Base-by-base conservation (phyloP, 2,113 vertebrate species). In the Crotalus viridis region DNA sequence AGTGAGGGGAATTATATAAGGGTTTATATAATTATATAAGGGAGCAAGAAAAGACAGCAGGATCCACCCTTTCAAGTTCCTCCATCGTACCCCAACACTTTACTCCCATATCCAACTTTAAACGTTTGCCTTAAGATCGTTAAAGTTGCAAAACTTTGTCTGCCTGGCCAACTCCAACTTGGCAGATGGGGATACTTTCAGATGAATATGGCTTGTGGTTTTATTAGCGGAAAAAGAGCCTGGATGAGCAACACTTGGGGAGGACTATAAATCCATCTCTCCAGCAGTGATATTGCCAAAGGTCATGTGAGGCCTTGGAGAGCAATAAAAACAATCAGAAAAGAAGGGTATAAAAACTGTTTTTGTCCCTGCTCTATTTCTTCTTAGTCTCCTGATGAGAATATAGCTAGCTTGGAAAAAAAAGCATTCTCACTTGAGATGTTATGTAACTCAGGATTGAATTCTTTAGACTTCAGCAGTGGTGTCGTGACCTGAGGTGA, bases 301-400 rank as follows among this genome's bases (percentile, higher is more conserved):
- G 92, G 64, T 93, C 69, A 85, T 52, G 48, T 10, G 15, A 89
- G 85, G 69, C 88, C 88, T 90, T 28, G 39, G 54, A 93, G 88
- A 93, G 54, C 55, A 93, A 85, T 93, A 61, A 93, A 61, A 93
- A 86, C 92, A 89, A 89, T 87, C 54, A 90, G 52, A 55, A 19
- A 90, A 52, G 69, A 52, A 89, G 43, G 88, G 57, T 89, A 89
- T 92, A 89, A 89, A 85, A 93, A 86, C 54, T 17, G 55, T 24
- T 54, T n/a, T 13, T 90, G 88, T 85, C 54, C 69, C 55, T 33
- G 69, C 33, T n/a, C 69, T n/a, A 43, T 89, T 85, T 46, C 87
- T 59, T 19, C 39, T 52, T 61, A 33, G 52, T 15, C 88, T 61
- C 88, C 85, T 93, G 88, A 74, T 17, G 19, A 89, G 69, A 85